A percentile compares a stretch with the other conserved stretches of the same genome.
Conservation (phyloP, 2,113 vertebrate species). For the Mirounga angustirostris region DNA sequence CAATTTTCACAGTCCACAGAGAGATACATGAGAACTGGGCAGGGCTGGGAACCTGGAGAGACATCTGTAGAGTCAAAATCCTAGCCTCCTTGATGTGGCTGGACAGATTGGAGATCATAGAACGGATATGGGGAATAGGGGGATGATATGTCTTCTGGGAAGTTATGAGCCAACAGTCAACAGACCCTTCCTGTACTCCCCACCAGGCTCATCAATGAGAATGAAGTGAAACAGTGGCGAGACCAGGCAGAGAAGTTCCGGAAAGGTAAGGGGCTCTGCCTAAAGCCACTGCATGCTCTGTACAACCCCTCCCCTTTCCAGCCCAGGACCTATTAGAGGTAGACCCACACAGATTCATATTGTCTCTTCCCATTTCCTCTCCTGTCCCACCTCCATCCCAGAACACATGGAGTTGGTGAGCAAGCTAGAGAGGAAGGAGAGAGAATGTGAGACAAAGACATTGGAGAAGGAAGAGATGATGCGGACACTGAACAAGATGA, state of each 20-base stretch:
- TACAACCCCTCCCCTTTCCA: background rate
- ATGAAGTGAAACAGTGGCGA: constrained; percentile 97
- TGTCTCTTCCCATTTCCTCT: background rate
- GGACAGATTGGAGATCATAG: background rate
- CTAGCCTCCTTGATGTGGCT: background rate
- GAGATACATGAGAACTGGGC: background rate
- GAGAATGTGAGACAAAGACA: constrained; percentile 97
- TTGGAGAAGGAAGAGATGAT: constrained; percentile 99
- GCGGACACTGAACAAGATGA: constrained; percentile 99
- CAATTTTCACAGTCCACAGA: background rate
- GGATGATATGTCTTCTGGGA: background rate
- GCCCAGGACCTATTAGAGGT: background rate
- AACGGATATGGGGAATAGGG: accelerated
- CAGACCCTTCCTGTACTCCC: background rate
- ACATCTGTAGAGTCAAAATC: background rate
- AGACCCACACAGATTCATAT: accelerated
- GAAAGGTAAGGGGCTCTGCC: constrained; percentile 90
- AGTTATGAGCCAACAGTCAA: background rate
- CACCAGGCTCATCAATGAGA: constrained; percentile 97
- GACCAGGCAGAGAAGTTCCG: constrained; percentile 98
- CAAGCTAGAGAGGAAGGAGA: constrained; percentile 95
- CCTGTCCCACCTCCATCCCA: constrained; percentile 72
- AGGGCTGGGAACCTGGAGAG: background rate
- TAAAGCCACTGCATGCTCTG: accelerated
- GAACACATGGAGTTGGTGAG: constrained; percentile 94